Conservation (phyloP, 2,113 vertebrate genomes). For the Ceyx cyanopectus region DNA sequence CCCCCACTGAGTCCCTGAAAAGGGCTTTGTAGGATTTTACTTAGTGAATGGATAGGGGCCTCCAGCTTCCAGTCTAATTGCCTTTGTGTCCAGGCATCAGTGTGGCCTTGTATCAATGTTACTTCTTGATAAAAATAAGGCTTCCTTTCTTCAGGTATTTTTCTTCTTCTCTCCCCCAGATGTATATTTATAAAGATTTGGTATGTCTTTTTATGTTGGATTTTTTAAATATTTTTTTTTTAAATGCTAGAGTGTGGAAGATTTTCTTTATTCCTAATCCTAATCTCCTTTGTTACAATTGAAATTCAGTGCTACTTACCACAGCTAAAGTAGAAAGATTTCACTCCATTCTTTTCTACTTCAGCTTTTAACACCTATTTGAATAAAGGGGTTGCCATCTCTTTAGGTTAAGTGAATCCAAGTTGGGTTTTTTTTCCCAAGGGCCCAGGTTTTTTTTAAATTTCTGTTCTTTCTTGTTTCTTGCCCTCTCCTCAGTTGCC, state of each 20-base stretch:
- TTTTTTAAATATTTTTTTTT: background rate
- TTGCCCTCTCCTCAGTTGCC: background rate
- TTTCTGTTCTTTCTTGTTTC: background rate
- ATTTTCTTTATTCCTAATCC: background rate
- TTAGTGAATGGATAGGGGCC: background rate
- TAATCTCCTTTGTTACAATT: conserved; percentile 22
- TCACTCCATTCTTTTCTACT: background rate
- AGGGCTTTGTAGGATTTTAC: background rate
- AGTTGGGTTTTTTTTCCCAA: background rate
- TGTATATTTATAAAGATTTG: background rate
- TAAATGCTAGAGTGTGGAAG: background rate
- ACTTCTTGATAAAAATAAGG: background rate
- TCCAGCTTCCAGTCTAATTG: background rate
- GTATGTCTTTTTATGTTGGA: background rate
- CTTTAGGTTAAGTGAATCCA: background rate
- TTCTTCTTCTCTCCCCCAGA: background rate
- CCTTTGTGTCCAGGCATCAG: accelerated
- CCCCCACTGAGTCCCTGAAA: background rate
- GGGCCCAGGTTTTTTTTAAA: background rate
- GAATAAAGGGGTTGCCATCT: background rate
- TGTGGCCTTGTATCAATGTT: background rate
- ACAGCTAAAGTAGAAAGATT: background rate
- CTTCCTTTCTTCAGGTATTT: background rate
- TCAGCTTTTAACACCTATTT: background rate
- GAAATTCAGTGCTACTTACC: background rate